phyloP scores from a whole-genome alignment of 2,888 invertebrate genomes.

The Heliconius cydno region DNA sequence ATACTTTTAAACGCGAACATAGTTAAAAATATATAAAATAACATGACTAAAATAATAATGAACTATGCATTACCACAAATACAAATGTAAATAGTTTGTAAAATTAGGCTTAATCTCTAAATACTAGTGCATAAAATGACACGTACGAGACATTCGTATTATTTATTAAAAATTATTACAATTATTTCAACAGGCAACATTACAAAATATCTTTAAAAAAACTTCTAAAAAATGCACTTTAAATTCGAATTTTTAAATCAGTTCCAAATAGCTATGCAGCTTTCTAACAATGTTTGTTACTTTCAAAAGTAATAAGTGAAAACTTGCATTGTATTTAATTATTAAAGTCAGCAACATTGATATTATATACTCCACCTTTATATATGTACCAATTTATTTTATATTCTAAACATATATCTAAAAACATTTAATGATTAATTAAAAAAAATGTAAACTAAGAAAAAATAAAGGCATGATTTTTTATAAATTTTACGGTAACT shows the following conservation, averaged over 20 bases:
- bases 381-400: not conserved
- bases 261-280: conserved; percentile 28
- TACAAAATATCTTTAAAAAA: conserved; percentile 15
- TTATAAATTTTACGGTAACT: not conserved
- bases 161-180: not conserved
- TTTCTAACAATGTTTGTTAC: conserved; percentile 28
- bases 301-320: conserved; percentile 28
- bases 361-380: conserved; percentile 14
- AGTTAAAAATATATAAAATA: conserved; percentile 33
- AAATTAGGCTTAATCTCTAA: conserved; percentile 32
- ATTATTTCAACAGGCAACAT: conserved; percentile 14
- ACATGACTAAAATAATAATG: conserved; percentile 17
- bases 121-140: not conserved
- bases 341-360: conserved; percentile 33
- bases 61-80: conserved; percentile 21
- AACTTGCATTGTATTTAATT: conserved; percentile 34
- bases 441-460: not conserved
- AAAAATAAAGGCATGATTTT: not conserved
- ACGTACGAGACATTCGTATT: not conserved
- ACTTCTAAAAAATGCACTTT: conserved; percentile 38
- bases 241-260: conserved; percentile 38
- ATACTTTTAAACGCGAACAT: conserved; percentile 31
- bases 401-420: not conserved
- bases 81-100: conserved; percentile 22
- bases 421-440: not conserved